phyloP scores from a whole-genome alignment of 2,113 vertebrate species.

The Sturnira hondurensis region DNA sequence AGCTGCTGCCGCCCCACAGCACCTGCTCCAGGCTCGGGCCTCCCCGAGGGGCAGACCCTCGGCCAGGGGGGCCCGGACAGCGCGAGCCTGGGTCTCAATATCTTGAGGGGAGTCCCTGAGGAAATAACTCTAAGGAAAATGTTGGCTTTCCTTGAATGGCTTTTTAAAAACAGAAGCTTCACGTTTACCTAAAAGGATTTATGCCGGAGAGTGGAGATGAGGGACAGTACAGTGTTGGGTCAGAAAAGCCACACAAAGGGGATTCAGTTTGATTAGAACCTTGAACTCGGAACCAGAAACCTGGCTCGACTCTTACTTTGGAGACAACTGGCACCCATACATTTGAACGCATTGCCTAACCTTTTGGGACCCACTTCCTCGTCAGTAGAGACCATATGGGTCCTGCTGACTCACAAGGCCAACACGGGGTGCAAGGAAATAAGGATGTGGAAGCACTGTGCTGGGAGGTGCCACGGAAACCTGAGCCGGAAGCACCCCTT shows the following conservation, averaged over 20 bases:
- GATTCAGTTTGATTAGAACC: not conserved
- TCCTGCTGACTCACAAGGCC: not conserved
- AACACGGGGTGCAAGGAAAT: accelerated
- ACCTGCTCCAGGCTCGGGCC: not conserved
- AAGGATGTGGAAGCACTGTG: not conserved
- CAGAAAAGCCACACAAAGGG: not conserved
- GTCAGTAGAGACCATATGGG: not conserved
- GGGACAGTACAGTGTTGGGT: not conserved
- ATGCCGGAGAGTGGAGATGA: not conserved
- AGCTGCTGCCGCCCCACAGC: not conserved
- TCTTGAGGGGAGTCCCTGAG: not conserved
- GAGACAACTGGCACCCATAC: not conserved
- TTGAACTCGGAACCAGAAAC: not conserved
- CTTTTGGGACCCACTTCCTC: not conserved
- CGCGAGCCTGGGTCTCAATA: not conserved
- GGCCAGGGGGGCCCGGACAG: not conserved
- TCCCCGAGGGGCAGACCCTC: accelerated
- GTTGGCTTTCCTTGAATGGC: not conserved
- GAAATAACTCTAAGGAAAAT: not conserved
- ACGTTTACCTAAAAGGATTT: not conserved
- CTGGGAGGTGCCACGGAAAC: not conserved
- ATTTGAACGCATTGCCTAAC: not conserved
- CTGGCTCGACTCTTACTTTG: not conserved
- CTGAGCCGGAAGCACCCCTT: not conserved
- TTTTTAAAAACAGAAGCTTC: slow-evolving; percentile 13